These are phyloP conservation scores for Cremastobaeus sp. DNA, from an alignment of 2,888 invertebrate species.

Conservation along the genomic window DNA sequence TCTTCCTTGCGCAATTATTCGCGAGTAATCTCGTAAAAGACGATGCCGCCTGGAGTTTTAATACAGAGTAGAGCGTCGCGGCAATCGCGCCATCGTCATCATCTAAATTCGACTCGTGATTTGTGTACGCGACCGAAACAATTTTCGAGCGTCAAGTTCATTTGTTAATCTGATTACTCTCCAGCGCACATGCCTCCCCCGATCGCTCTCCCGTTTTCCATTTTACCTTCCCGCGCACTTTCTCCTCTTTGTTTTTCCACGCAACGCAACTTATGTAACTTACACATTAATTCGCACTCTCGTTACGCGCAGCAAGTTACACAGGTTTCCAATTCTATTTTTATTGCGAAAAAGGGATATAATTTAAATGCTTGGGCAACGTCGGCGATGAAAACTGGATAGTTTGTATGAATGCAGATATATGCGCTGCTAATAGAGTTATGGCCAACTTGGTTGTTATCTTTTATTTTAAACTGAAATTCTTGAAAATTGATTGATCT, in stretches of 20 bases:
- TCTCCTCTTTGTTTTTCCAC: conserved; percentile 1
- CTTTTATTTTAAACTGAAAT: too few species aligned
- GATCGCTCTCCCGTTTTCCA: not conserved
- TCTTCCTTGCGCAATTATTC: conserved; percentile 60
- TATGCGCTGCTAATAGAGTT: too few species aligned
- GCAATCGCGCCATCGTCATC: conserved; percentile 32
- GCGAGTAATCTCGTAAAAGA: conserved; percentile 58
- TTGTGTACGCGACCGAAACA: conserved; percentile 45
- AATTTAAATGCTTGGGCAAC: too few species aligned
- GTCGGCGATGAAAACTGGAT: too few species aligned
- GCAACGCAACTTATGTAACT: not conserved
- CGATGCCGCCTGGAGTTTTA: conserved; percentile 54
- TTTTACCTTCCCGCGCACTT: not conserved
- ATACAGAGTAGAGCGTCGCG: conserved; percentile 41
- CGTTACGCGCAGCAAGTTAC: too few species aligned
- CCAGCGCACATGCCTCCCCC: too few species aligned
- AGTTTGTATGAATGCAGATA: too few species aligned
- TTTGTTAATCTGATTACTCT: conserved; percentile 49
- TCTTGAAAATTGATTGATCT: too few species aligned
- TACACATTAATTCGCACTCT: too few species aligned
- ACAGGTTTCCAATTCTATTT: too few species aligned
- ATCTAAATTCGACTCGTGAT: conserved; percentile 47
- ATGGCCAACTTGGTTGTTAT: too few species aligned
- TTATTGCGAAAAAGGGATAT: too few species aligned
- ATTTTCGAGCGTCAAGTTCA: conserved; percentile 44